Percentiles rank a stretch among this genome's conserved stretches.
phyloP scores from a whole-genome alignment of 2,797 vertebrate genomes.

The Morelia viridis region DNA sequence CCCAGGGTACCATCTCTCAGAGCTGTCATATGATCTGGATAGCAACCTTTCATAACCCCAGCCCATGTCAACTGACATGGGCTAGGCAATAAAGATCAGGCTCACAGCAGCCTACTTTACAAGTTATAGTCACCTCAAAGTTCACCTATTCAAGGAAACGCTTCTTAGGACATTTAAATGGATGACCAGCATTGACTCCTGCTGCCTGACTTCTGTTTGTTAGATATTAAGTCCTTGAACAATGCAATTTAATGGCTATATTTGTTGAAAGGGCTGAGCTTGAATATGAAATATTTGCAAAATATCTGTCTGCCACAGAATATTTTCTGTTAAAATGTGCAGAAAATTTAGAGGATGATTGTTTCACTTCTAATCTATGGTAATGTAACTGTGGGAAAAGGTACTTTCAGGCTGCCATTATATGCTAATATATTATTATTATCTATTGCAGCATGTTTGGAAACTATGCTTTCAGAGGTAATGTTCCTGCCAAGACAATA shows the following conservation, averaged over 20 bases:
- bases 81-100: not conserved
- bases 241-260: not conserved
- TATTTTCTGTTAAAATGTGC: not conserved
- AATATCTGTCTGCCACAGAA: not conserved
- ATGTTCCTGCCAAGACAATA: not conserved
- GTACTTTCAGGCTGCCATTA: not conserved
- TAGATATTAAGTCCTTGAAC: not conserved
- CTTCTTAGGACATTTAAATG: not conserved
- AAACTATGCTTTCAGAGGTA: not conserved
- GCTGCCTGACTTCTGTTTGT: not conserved
- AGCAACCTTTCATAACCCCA: conserved; percentile 8
- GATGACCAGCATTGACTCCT: not conserved
- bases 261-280: not conserved
- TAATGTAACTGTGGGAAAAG: not conserved
- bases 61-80: not conserved
- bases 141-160: not conserved
- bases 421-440: not conserved
- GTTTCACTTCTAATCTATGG: not conserved
- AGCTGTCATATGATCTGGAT: not conserved
- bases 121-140: not conserved
- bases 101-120: not conserved
- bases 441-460: not conserved
- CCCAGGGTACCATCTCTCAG: not conserved
- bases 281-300: not conserved
- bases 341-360: not conserved